Evolutionary conservation across 1,140 invertebrate species (phyloP).

Genomic region (Sycobia sp.): DNA sequence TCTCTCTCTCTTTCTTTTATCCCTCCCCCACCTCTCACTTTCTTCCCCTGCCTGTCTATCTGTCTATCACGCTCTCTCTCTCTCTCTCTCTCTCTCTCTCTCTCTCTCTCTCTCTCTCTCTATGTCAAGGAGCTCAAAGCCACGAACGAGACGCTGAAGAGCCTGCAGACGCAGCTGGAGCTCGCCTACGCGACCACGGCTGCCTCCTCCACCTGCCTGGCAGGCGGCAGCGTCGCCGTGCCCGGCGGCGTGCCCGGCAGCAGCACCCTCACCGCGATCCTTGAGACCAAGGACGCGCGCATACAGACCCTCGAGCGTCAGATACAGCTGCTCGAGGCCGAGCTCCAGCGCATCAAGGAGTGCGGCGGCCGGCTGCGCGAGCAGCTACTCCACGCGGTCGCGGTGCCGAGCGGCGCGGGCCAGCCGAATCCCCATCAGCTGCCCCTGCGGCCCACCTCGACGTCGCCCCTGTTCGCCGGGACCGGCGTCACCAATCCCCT

Average conservation of each 20-base stretch:
- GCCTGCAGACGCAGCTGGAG: conserved; percentile 78
- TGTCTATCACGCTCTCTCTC: conserved; percentile 4
- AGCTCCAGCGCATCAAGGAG: conserved; percentile 70
- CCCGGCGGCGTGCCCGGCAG: conserved; percentile 70
- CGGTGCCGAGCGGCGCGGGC: conserved; percentile 42
- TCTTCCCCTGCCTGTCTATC: conserved; percentile 5
- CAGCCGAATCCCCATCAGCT: background rate
- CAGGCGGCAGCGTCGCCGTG: conserved; percentile 59
- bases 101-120: conserved; percentile 17
- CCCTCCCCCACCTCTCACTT: background rate
- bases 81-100: conserved; percentile 2
- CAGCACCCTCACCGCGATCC: conserved; percentile 74
- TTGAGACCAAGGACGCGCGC: conserved; percentile 83
- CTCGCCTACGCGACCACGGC: conserved; percentile 70
- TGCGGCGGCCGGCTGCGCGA: conserved; percentile 55
- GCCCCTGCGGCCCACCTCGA: conserved; percentile 30
- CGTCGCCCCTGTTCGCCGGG: conserved; percentile 52
- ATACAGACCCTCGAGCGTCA: conserved; percentile 85
- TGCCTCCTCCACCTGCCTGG: conserved; percentile 52
- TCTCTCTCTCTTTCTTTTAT: conserved; percentile 2
- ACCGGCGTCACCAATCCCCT: conserved; percentile 56
- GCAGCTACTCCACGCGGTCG: conserved; percentile 52
- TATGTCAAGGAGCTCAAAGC: conserved; percentile 74
- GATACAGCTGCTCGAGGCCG: conserved; percentile 73
- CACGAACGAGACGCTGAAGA: conserved; percentile 79